These are phyloP conservation scores for Enteromius radiatus DNA, from an alignment of 2,797 vertebrate genomes.

Conservation along the genomic window DNA sequence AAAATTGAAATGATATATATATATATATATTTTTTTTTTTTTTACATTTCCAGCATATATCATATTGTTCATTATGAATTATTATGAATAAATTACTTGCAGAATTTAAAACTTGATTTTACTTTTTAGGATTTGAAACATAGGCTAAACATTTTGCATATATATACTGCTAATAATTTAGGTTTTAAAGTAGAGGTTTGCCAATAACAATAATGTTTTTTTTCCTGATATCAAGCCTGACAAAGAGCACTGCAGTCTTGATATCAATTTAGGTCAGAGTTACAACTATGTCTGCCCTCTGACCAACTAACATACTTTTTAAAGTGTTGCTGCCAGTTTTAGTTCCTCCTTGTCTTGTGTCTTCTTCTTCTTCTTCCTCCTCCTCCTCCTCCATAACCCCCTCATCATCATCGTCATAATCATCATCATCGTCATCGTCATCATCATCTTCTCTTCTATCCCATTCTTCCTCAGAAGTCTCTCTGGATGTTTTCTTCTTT, in stretches of 20 bases:
- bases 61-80: too few relatives aligned
- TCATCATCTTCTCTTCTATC: constrained; percentile 59
- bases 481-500: constrained; percentile 56
- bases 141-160: not conserved
- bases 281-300: constrained; percentile 51
- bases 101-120: not conserved
- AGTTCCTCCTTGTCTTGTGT: constrained; percentile 48
- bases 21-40: too few relatives aligned
- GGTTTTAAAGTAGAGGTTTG: not conserved
- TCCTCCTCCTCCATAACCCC: constrained; percentile 61
- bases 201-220: not conserved
- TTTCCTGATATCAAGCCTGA: not conserved
- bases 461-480: constrained; percentile 67
- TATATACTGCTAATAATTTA: not conserved
- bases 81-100: not conserved
- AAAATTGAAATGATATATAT: not conserved
- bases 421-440: constrained; percentile 56
- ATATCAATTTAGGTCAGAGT: constrained; percentile 38
- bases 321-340: constrained; percentile 58
- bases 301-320: constrained; percentile 67
- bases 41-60: too few relatives aligned
- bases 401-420: constrained; percentile 56
- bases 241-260: constrained; percentile 19
- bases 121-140: not conserved
- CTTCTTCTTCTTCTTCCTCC: constrained; percentile 52